These are phyloP conservation scores for Carassius auratus DNA, from an alignment of 2,113 vertebrate species.

Conservation along the genomic window DNA sequence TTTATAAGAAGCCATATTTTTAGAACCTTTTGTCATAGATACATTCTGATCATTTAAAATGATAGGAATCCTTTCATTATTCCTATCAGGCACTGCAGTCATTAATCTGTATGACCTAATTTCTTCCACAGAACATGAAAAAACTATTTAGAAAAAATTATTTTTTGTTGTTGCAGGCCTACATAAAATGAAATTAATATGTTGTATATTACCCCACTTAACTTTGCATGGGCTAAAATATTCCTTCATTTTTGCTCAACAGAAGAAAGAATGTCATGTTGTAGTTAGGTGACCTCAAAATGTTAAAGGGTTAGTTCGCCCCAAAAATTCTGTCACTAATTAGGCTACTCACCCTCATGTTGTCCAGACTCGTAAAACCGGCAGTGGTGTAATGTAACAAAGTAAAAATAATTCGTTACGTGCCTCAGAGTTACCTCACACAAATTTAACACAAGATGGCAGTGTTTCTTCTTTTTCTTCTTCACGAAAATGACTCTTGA, in stretches of 20 bases:
- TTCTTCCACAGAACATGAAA: neutral
- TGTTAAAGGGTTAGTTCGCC: neutral
- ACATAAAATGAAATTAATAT: neutral
- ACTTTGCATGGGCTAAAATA: neutral
- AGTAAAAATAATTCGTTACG: no score
- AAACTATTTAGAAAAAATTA: no score
- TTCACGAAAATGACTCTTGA: neutral
- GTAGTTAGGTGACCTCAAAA: neutral
- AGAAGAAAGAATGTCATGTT: neutral
- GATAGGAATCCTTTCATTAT: no score
- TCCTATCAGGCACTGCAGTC: no score
- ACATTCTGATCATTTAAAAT: no score
- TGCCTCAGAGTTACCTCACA: neutral
- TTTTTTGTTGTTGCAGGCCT: neutral
- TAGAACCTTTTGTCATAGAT: no score
- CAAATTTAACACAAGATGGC: slow-evolving; percentile 8
- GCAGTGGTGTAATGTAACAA: no score
- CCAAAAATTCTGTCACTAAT: no score
- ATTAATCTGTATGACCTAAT: no score
- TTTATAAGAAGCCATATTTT: no score
- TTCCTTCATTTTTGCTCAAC: neutral
- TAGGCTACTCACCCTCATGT: no score
- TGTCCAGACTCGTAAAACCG: no score
- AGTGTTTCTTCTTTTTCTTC: neutral
- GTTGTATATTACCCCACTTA: neutral